Evolutionary conservation across 2,888 invertebrate species (phyloP).

Genomic region (Rhynchonema sp.): DNA sequence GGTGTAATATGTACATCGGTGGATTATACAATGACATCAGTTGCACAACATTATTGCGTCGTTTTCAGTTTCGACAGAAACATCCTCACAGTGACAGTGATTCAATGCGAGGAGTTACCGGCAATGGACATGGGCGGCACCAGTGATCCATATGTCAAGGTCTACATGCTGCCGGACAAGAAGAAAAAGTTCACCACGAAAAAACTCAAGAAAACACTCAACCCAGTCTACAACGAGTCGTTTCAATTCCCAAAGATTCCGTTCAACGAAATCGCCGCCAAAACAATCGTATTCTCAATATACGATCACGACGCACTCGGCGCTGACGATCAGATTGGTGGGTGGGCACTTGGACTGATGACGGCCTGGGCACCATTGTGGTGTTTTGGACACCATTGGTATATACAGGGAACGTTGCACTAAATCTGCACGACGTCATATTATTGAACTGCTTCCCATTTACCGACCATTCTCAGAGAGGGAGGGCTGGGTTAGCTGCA

Average conservation of each 20-base stretch:
- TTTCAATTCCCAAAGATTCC: constrained; percentile 78
- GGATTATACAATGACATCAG: too few relatives aligned
- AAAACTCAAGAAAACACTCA: constrained; percentile 90
- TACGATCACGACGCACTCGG: constrained; percentile 98
- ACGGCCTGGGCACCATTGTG: too few relatives aligned
- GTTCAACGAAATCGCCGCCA: constrained; percentile 92
- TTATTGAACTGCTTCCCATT: too few relatives aligned
- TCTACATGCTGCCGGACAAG: constrained; percentile 82
- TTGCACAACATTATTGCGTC: too few relatives aligned
- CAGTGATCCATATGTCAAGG: constrained; percentile 90
- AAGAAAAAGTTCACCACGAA: constrained; percentile 98
- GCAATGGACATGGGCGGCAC: constrained; percentile 95
- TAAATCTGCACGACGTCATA: too few relatives aligned
- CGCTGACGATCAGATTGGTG: constrained; percentile 92
- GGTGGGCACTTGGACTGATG: too few relatives aligned
- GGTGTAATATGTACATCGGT: too few relatives aligned
- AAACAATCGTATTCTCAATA: constrained; percentile 89
- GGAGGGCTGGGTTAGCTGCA: too few relatives aligned
- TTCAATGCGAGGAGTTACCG: constrained; percentile 86
- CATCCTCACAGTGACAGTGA: neutral
- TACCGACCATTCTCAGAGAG: too few relatives aligned
- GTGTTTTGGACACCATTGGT: too few relatives aligned
- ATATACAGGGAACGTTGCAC: too few relatives aligned
- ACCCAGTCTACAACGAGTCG: constrained; percentile 91
- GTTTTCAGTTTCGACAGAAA: constrained; percentile 1